Evolutionary conservation across 2,888 invertebrate species (phyloP).

Genomic region (Panopea generosa): DNA sequence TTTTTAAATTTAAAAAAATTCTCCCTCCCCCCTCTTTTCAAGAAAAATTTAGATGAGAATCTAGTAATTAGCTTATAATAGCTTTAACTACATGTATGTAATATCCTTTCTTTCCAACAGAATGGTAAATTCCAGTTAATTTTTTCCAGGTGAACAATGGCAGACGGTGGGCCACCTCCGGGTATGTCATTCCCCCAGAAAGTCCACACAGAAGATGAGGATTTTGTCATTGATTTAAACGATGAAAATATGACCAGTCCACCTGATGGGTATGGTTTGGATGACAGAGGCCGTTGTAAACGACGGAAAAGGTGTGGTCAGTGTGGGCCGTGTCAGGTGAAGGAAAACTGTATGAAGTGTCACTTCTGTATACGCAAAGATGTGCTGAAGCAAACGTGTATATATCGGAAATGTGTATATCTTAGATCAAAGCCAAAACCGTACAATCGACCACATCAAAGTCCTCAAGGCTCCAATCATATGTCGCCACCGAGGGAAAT

Average conservation of each 20-base stretch:
- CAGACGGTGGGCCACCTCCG: conserved; percentile 47
- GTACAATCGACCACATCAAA: conserved; percentile 59
- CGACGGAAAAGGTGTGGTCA: conserved; percentile 78
- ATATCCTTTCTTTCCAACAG: no score
- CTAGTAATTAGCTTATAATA: no score
- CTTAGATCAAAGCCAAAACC: conserved; percentile 75
- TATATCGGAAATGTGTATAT: conserved; percentile 81
- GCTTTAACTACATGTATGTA: no score
- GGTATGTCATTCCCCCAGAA: conserved; percentile 70
- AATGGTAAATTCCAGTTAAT: no score
- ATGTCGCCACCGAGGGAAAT: conserved; percentile 45
- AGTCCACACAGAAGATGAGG: conserved; percentile 70
- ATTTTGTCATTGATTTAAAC: conserved; percentile 68
- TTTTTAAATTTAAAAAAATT: no score
- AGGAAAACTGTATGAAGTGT: conserved; percentile 81
- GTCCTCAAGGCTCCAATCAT: conserved; percentile 40
- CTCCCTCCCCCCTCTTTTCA: no score
- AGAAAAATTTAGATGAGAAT: no score
- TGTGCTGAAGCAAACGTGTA: conserved; percentile 80
- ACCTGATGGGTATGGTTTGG: conserved; percentile 59
- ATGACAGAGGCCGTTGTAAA: conserved; percentile 74
- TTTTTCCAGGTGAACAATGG: conserved; percentile 24
- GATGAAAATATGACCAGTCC: conserved; percentile 45
- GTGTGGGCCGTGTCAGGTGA: conserved; percentile 81
- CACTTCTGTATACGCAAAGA: conserved; percentile 78